Conservation (phyloP, 2,888 invertebrate genomes). For the Bimastos eiseni region DNA sequence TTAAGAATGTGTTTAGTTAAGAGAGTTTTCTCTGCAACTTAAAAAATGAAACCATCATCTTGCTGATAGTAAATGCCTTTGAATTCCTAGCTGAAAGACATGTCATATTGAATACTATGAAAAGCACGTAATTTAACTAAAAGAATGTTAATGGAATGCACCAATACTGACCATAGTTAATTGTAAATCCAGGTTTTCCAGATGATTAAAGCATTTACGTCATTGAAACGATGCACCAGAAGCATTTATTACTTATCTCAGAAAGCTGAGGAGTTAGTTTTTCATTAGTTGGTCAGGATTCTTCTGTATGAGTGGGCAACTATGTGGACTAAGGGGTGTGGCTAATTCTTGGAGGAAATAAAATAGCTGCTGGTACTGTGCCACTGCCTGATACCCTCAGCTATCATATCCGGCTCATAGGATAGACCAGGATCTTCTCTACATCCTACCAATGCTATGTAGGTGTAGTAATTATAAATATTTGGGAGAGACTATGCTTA, state of each 20-base stretch:
- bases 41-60: neutral
- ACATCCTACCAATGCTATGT: constrained; percentile 3
- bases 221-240: neutral
- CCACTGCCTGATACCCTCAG: neutral
- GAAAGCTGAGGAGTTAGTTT: neutral
- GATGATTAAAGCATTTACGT: neutral
- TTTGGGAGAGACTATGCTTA: neutral
- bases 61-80: neutral
- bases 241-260: neutral
- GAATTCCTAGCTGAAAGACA: neutral
- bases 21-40: neutral
- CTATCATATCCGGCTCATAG: neutral
- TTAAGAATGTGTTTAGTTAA: neutral
- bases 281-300: neutral
- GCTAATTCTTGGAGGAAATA: neutral
- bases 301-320: neutral
- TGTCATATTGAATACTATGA: too few species aligned
- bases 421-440: neutral
- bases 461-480: neutral
- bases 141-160: neutral
- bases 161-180: neutral
- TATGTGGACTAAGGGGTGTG: neutral
- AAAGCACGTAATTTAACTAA: neutral
- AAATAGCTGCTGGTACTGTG: neutral
- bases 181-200: neutral